Percentiles rank a stretch among this genome's conserved stretches.
Conservation (phyloP, 2,888 invertebrate genomes). For the Tenthredo notha region DNA sequence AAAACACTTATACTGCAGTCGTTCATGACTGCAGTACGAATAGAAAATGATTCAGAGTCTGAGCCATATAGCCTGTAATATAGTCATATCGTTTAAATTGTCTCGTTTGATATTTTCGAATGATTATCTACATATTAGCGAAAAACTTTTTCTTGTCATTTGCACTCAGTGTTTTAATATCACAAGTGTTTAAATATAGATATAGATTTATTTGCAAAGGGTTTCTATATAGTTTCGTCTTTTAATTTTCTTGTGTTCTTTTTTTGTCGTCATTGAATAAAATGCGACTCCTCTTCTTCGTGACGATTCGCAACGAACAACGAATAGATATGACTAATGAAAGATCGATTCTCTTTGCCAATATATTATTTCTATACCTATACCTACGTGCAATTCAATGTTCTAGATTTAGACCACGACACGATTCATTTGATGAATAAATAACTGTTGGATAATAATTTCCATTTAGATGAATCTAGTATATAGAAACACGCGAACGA, state of each 20-base stretch:
- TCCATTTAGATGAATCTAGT: constrained; percentile 26
- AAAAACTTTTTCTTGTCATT: neutral
- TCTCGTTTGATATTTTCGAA: neutral
- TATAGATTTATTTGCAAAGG: neutral
- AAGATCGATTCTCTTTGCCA: constrained; percentile 2
- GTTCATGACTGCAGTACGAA: neutral
- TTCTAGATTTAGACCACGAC: constrained; percentile 25
- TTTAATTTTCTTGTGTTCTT: neutral
- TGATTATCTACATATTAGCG: neutral
- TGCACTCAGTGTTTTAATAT: neutral
- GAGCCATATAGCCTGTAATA: neutral
- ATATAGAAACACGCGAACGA: neutral
- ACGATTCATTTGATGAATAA: constrained; percentile 29
- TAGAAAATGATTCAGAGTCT: constrained; percentile 11
- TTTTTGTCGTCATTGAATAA: neutral
- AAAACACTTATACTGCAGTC: neutral
- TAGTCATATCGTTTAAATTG: constrained; percentile 4
- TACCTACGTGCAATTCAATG: neutral
- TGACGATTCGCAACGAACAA: neutral
- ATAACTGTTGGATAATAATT: constrained; percentile 12
- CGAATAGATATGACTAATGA: neutral
- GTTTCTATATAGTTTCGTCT: neutral
- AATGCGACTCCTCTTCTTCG: neutral
- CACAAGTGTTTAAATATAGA: neutral
- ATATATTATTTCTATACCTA: neutral